Percentiles rank a stretch among this genome's conserved stretches.
phyloP scores from a whole-genome alignment of 2,797 vertebrate species.

The Cyprinella venusta region DNA sequence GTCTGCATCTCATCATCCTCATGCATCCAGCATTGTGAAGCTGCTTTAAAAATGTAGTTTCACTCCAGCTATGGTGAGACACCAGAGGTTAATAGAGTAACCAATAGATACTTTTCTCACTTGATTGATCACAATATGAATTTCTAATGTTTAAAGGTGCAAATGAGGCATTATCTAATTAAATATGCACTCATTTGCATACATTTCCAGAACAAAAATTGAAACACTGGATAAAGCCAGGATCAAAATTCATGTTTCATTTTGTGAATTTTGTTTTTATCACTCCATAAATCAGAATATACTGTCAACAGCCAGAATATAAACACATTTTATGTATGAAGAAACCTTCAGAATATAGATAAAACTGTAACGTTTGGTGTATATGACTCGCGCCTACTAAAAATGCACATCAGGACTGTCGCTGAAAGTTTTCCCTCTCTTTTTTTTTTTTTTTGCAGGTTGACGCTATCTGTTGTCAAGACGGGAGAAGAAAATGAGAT shows the following conservation, averaged over 20 bases:
- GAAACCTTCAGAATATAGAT: neutral
- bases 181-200: neutral
- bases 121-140: neutral
- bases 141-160: neutral
- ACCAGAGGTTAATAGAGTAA: neutral
- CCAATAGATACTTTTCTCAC: neutral
- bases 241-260: neutral
- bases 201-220: neutral
- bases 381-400: neutral
- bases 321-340: neutral
- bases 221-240: neutral
- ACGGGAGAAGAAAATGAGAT: slow-evolving; percentile 53
- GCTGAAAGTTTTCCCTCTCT: slow-evolving; percentile 42
- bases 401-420: neutral
- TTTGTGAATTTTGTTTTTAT: neutral
- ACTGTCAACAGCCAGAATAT: neutral
- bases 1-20: neutral
- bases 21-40: neutral
- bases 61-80: neutral
- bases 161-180: neutral
- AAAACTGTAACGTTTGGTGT: neutral
- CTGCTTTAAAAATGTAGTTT: neutral
- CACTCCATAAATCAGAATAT: neutral
- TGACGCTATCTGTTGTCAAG: slow-evolving; percentile 51
- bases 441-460: slow-evolving; percentile 72